phyloP scores from a whole-genome alignment of 1,140 invertebrate genomes.

The Bombus turneri region DNA sequence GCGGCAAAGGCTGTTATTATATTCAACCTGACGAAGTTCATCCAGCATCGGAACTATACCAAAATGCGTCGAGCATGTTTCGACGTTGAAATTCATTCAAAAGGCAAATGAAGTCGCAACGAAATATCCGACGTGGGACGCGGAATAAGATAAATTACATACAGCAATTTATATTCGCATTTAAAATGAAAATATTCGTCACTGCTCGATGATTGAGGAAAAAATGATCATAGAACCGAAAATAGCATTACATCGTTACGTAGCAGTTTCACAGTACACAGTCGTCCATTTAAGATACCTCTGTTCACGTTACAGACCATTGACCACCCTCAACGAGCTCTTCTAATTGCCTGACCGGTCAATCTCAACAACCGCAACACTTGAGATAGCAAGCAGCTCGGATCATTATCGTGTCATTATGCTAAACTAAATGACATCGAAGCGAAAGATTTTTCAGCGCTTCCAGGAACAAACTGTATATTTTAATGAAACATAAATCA shows the following conservation, averaged over 20 bases:
- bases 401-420: background rate
- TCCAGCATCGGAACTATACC: background rate
- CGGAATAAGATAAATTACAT: background rate
- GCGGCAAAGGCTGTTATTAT: slow-evolving; percentile 2
- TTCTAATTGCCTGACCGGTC: slow-evolving; percentile 1
- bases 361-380: background rate
- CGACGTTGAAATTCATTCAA: background rate
- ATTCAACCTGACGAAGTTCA: background rate
- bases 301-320: slow-evolving; percentile 9
- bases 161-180: background rate
- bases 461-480: too few species aligned
- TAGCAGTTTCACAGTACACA: background rate
- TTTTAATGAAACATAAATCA: too few species aligned
- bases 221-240: too few species aligned
- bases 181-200: background rate
- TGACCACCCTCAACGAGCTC: slow-evolving; percentile 8
- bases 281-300: background rate
- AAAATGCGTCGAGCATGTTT: background rate
- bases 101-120: background rate
- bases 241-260: background rate
- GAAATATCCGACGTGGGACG: background rate
- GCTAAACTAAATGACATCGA: background rate
- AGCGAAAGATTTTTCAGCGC: background rate
- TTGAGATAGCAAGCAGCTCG: background rate
- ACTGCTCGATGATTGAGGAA: too few species aligned